phyloP scores from a whole-genome alignment of 1,140 invertebrate genomes.

The Diorhabda sublineata region DNA sequence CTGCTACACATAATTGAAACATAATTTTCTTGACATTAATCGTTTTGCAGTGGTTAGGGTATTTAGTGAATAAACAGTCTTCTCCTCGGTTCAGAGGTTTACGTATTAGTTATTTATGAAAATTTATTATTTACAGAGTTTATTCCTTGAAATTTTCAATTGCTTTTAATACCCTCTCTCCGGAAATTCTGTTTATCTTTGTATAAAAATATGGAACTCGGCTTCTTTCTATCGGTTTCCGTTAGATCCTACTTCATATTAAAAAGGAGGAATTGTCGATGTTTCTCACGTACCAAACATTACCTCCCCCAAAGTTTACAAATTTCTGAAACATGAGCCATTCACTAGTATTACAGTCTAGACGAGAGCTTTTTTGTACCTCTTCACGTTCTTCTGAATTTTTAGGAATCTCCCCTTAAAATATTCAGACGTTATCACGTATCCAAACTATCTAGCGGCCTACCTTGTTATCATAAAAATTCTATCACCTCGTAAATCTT shows the following conservation, averaged over 20 bases:
- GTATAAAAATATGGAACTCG: too few species aligned
- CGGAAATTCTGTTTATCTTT: too few species aligned
- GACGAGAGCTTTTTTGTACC: background rate
- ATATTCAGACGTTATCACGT: constrained; percentile 12
- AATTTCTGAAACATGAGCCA: constrained; percentile 9
- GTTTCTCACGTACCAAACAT: background rate
- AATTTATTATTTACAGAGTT: too few species aligned
- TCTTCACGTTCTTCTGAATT: background rate
- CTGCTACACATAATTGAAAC: too few species aligned
- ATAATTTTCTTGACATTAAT: too few species aligned
- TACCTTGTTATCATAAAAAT: constrained; percentile 12
- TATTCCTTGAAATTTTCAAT: too few species aligned
- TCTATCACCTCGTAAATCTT: constrained; percentile 9
- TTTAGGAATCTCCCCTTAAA: constrained; percentile 6
- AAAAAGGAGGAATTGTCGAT: background rate
- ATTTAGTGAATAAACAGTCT: too few species aligned
- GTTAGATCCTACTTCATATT: background rate
- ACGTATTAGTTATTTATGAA: too few species aligned
- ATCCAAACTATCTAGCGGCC: constrained; percentile 4
- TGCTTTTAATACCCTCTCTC: too few species aligned
- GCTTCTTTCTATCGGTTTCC: background rate
- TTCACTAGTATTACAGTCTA: background rate
- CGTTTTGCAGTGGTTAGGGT: too few species aligned
- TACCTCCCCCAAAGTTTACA: constrained; percentile 6
- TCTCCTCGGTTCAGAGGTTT: too few species aligned